phyloP scores from a whole-genome alignment of 2,888 invertebrate species.

The Melipona bicolor region DNA sequence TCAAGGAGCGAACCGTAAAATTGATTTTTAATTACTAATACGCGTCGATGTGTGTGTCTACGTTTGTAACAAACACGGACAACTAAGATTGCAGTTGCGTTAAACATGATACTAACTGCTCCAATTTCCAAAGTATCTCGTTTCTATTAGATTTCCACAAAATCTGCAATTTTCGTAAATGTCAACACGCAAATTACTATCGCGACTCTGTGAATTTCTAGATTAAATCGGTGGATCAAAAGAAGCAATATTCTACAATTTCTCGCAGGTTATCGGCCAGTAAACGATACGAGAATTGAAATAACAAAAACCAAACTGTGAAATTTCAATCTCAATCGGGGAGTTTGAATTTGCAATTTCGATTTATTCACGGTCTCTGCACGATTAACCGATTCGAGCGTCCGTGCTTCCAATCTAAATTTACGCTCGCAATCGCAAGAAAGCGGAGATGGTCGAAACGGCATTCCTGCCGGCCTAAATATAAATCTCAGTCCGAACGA shows the following conservation, averaged over 20 bases:
- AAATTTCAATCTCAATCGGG: too few relatives aligned
- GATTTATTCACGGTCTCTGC: neutral
- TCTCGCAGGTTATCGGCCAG: neutral
- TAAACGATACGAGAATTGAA: neutral
- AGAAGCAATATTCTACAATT: neutral
- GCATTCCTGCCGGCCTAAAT: too few relatives aligned
- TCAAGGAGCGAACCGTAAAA: neutral
- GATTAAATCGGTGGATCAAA: neutral
- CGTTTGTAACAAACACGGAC: neutral
- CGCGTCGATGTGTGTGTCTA: neutral
- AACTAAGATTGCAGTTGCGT: neutral
- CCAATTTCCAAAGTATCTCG: neutral
- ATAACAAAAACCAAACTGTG: neutral
- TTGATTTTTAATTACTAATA: conserved; percentile 4
- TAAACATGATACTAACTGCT: neutral
- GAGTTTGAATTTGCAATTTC: conserved; percentile 18
- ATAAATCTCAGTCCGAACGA: too few relatives aligned
- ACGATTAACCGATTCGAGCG: neutral
- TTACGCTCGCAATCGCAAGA: too few relatives aligned
- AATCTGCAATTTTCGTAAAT: neutral
- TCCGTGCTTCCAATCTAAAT: neutral
- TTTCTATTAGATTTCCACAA: neutral
- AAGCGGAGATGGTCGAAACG: too few relatives aligned
- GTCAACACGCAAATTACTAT: neutral
- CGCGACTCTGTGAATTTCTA: neutral